Evolutionary conservation across 2,113 vertebrate species (phyloP).

Genomic region (Empidonax alnorum): DNA sequence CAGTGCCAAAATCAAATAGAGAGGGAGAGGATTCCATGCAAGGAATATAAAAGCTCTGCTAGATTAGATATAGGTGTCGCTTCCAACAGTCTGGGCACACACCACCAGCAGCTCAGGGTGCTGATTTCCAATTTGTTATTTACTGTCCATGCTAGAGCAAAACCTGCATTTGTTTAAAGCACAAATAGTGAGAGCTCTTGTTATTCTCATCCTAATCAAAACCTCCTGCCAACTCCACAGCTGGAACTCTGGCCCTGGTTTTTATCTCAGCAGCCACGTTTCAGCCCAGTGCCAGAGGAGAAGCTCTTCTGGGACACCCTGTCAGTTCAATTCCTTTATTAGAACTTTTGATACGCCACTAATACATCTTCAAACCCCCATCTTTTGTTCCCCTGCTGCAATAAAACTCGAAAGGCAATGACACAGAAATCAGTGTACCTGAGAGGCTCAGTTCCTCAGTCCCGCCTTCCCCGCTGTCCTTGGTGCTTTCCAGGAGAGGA

Average conservation of each 20-base stretch:
- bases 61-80: neutral
- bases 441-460: conserved; percentile 30
- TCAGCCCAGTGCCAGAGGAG: neutral
- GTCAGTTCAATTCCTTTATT: neutral
- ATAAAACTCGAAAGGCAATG: neutral
- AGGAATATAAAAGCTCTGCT: neutral
- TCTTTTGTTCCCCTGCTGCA: neutral
- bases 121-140: neutral
- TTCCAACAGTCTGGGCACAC: neutral
- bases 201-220: neutral
- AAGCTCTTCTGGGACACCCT: neutral
- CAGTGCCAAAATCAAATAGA: neutral
- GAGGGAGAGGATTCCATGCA: neutral
- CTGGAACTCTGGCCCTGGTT: neutral
- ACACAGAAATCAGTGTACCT: conserved; percentile 8
- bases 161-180: neutral
- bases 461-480: conserved; percentile 50
- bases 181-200: neutral
- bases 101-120: neutral
- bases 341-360: neutral
- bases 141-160: neutral
- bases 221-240: neutral
- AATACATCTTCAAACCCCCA: neutral
- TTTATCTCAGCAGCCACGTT: neutral
- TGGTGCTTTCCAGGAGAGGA: conserved; percentile 48